Evolutionary conservation across 2,113 vertebrate genomes (phyloP).

Genomic region (Ondatra zibethicus): DNA sequence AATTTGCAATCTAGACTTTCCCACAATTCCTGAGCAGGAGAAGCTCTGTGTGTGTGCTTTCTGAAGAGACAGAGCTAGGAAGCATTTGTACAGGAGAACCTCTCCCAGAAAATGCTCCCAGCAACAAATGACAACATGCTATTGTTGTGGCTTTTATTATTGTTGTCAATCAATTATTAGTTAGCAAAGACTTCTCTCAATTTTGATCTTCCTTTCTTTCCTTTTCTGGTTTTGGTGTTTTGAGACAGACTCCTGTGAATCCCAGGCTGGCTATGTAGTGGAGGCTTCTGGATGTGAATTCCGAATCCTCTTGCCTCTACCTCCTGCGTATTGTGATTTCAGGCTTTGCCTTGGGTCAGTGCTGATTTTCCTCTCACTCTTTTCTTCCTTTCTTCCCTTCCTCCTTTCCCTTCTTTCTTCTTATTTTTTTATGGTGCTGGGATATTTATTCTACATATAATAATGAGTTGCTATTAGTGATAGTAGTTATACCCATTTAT

Average conservation of each 20-base stretch:
- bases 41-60: neutral
- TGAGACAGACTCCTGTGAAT: neutral
- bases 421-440: neutral
- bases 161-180: neutral
- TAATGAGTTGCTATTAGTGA: neutral
- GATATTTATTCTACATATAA: neutral
- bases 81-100: neutral
- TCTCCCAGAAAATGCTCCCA: neutral
- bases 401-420: neutral
- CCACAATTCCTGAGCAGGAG: neutral
- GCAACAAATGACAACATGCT: neutral
- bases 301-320: neutral
- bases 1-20: neutral
- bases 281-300: neutral
- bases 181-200: neutral
- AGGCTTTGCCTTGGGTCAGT: neutral
- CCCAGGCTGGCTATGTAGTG: neutral
- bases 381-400: neutral
- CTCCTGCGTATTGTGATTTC: neutral
- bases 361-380: neutral
- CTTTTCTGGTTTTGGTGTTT: neutral
- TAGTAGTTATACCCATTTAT: neutral
- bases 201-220: neutral
- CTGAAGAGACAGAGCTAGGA: neutral
- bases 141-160: neutral